A percentile compares a stretch with the other conserved stretches of the same genome.
phyloP scores from a whole-genome alignment of 1,140 invertebrate genomes.

The Aphis craccivora region DNA sequence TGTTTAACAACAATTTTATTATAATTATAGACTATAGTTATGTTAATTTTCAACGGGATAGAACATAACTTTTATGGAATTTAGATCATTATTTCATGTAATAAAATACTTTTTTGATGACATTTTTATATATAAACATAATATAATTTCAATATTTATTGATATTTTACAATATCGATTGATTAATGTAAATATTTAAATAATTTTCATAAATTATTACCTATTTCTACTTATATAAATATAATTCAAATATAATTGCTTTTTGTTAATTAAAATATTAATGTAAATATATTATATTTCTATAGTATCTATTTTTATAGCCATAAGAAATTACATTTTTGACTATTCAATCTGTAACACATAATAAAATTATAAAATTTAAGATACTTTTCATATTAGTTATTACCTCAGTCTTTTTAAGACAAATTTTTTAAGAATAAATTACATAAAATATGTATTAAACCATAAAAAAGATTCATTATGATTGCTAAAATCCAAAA shows the following conservation, averaged over 20 bases:
- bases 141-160: neutral
- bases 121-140: neutral
- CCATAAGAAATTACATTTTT: neutral
- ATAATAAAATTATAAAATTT: neutral
- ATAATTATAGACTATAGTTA: neutral
- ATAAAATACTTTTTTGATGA: neutral
- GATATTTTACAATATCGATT: neutral
- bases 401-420: slow-evolving; percentile 19
- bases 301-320: neutral
- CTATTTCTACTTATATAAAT: neutral
- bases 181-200: neutral
- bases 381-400: neutral
- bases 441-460: slow-evolving; percentile 26
- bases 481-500: slow-evolving; percentile 31
- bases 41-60: neutral
- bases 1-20: neutral
- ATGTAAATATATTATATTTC: neutral
- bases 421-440: slow-evolving; percentile 35
- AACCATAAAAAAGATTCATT: neutral
- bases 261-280: neutral
- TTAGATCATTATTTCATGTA: neutral
- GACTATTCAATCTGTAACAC: neutral
- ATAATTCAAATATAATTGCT: neutral
- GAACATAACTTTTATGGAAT: neutral
- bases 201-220: neutral